phyloP scores from a whole-genome alignment of 2,113 vertebrate species.

The Gulo gulo region DNA sequence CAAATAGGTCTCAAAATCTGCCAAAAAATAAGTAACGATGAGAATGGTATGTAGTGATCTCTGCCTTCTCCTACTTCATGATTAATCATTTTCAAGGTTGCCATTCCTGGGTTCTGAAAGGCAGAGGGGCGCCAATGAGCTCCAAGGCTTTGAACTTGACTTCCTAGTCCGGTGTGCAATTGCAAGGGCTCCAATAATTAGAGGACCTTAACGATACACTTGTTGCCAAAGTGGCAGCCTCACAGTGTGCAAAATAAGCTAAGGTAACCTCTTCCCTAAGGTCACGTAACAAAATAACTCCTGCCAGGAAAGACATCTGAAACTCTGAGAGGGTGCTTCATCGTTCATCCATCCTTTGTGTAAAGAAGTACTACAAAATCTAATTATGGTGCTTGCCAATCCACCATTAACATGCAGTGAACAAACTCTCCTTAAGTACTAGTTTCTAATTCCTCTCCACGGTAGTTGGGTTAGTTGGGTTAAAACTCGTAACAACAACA shows the following conservation, averaged over 20 bases:
- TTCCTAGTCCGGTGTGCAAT: background rate
- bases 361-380: constrained; percentile 34
- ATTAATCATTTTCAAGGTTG: background rate
- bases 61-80: background rate
- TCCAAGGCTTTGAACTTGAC: background rate
- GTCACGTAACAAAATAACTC: background rate
- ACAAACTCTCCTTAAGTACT: background rate
- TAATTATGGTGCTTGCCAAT: background rate
- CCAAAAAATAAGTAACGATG: background rate
- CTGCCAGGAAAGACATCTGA: background rate
- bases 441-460: constrained; percentile 12
- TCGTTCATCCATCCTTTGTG: background rate
- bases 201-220: fast-evolving
- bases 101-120: background rate
- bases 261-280: background rate
- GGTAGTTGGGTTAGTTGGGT: background rate
- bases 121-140: fast-evolving
- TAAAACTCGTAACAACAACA: background rate
- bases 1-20: background rate
- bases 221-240: background rate
- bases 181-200: background rate
- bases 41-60: background rate
- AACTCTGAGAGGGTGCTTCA: background rate
- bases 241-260: background rate
- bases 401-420: background rate